Base-by-base conservation (phyloP, 1,140 invertebrate genomes). In the Wiebesia pumilae region DNA sequence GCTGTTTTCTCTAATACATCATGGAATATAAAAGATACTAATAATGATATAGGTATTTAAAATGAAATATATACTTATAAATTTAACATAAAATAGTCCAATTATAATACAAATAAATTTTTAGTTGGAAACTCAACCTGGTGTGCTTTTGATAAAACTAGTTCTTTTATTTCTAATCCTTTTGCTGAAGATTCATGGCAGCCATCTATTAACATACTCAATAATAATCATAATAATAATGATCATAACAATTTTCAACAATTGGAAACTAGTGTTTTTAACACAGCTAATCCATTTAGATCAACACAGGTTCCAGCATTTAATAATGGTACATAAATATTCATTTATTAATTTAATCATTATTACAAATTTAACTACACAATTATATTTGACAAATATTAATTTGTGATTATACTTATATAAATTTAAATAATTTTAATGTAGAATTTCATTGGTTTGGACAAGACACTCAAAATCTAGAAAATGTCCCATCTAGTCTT, bases 401-500 rank as follows among this genome's bases (percentile, higher is more conserved):
- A 27, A 82, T 85, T 87, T 79, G 27, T 62, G 14, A 10, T 62
- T 27, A 27, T 62, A 62, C 27, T 86, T 80, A 80, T 35, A 4
- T 40, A 77, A 86, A 85, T 81, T 89, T 40, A 78, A 87, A 73
- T 10, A 54, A 54, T 54, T 54, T 54, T 54, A 69, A 2, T 82
- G 77, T 51, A 93, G 92, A 93, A 89, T 89, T 90, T 43, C 89
- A 92, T 80, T 93, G 92, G 92, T 90, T 90, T 88, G 90, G 89
- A 79, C 91, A 90, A 88, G 92, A 91, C 85, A 84, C 91, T 88
- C 89, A 90, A 89, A 92, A 90, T 90, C 92, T 91, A 88, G 90
- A 91, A 88, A 93, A 94, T 90, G 90, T 92, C 91, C 90, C 92
- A 90, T 93, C 93, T 91, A 93, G 92, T 93, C 91, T 93, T 89